A percentile compares a stretch with the other conserved stretches of the same genome.
phyloP scores from a whole-genome alignment of 2,888 invertebrate genomes.

The Halocaridina rubra region DNA sequence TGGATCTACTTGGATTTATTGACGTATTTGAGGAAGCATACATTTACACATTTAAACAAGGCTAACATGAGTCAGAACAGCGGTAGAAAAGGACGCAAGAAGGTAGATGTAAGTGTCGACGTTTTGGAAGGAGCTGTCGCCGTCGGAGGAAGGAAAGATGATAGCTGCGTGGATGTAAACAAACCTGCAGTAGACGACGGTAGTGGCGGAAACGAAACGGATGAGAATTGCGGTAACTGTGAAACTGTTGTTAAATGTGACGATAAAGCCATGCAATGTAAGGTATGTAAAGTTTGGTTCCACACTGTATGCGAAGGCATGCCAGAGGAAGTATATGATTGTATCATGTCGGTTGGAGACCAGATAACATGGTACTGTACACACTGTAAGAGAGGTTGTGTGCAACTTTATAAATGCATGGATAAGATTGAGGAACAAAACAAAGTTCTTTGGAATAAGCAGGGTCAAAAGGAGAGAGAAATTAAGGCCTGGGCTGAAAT shows the following conservation, averaged over 20 bases:
- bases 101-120: too few relatives aligned
- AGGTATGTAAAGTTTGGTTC: neutral
- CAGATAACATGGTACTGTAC: neutral
- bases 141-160: too few relatives aligned
- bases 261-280: neutral
- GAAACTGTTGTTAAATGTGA: neutral
- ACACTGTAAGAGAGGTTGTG: neutral
- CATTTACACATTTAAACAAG: too few relatives aligned
- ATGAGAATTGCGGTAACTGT: neutral
- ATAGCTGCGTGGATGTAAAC: neutral
- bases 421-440: neutral
- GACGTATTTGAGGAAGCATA: too few relatives aligned
- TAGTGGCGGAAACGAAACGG: neutral
- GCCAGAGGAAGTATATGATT: neutral
- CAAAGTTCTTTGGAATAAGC: neutral
- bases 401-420: neutral
- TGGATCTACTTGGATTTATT: too few relatives aligned
- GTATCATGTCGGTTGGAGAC: neutral
- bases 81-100: too few relatives aligned
- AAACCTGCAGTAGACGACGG: neutral
- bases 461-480: neutral
- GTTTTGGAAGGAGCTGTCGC: too few relatives aligned
- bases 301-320: neutral
- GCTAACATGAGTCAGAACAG: too few relatives aligned
- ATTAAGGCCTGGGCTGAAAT: neutral